Evolutionary conservation across 2,888 invertebrate genomes (phyloP).

Genomic region (Synergus japonicus): DNA sequence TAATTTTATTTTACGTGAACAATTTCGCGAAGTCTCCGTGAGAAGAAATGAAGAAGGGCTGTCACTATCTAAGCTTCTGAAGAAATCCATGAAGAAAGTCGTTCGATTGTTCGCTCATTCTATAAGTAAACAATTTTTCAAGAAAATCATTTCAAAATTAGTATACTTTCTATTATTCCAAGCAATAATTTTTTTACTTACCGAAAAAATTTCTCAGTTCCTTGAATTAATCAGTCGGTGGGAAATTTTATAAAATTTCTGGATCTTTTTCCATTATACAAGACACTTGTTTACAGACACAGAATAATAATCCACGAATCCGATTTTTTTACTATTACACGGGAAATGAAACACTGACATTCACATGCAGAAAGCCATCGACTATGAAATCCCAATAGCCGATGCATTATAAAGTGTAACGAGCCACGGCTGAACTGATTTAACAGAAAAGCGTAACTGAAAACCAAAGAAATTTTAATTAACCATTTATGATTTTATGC

Average conservation of each 20-base stretch:
- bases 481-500: background rate
- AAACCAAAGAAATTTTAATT: slow-evolving; percentile 7
- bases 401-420: slow-evolving; percentile 29
- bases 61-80: slow-evolving; percentile 9
- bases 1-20: slow-evolving; percentile 21
- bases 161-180: background rate
- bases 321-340: background rate
- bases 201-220: background rate
- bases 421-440: background rate
- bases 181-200: background rate
- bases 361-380: slow-evolving; percentile 4
- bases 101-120: slow-evolving; percentile 15
- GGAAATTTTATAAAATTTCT: slow-evolving; percentile 7
- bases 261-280: slow-evolving; percentile 9
- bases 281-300: background rate
- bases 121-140: background rate
- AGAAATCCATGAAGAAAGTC: slow-evolving; percentile 16
- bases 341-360: slow-evolving; percentile 3
- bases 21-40: slow-evolving; percentile 1
- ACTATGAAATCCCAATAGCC: slow-evolving; percentile 13
- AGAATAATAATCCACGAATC: background rate
- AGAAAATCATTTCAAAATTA: background rate
- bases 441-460: slow-evolving; percentile 24
- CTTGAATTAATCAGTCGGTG: background rate
- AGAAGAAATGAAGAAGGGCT: slow-evolving; percentile 13